Conservation (phyloP, 2,113 vertebrate species). For the Eptesicus fuscus region DNA sequence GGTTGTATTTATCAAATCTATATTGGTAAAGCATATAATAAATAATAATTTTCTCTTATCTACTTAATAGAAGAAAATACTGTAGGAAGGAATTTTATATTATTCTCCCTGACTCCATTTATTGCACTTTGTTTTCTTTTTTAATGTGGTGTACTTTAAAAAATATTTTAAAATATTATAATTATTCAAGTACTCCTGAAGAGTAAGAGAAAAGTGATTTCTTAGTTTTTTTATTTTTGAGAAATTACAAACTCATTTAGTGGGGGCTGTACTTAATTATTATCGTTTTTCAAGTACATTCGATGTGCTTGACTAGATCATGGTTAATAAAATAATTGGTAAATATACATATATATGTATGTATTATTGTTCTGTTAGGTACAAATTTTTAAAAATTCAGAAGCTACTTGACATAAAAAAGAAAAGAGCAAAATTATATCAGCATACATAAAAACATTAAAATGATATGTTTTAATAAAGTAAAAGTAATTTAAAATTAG, state of each 20-base stretch:
- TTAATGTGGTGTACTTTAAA: neutral
- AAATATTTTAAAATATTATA: neutral
- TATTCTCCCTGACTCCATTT: neutral
- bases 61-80: neutral
- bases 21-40: neutral
- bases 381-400: neutral
- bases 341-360: neutral
- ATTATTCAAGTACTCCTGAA: neutral
- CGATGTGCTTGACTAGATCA: neutral
- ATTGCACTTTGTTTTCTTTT: neutral
- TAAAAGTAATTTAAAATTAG: conserved; percentile 15
- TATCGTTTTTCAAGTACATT: neutral
- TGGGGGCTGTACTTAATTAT: neutral
- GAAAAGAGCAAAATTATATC: neutral
- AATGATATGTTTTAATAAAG: neutral
- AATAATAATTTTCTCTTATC: neutral
- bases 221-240: neutral
- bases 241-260: neutral
- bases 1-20: neutral
- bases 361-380: neutral
- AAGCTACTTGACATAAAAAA: neutral
- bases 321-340: conserved; percentile 21
- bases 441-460: neutral
- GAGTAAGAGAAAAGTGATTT: neutral
- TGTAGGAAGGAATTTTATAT: neutral